Base-by-base conservation (phyloP, 2,797 vertebrate genomes). In the Syndactyla subalaris region DNA sequence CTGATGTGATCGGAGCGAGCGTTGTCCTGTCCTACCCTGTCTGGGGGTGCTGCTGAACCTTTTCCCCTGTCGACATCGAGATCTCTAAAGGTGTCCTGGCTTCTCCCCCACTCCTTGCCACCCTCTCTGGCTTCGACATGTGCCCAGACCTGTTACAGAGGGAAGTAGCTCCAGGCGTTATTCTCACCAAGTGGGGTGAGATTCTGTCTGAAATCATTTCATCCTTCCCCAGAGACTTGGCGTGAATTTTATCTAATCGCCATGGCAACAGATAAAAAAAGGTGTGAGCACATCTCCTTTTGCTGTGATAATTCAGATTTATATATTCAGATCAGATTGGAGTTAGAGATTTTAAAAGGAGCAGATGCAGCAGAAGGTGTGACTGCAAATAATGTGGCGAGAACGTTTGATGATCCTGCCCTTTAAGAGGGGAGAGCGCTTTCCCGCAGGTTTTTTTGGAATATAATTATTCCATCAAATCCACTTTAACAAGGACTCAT, bases 221-320 rank as follows among this genome's bases (percentile, higher is more conserved):
- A 97, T 98, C 98, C 97, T 98, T 98, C 98, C 98, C 98, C 97
- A 98, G 98, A 98, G 99, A 99, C 98, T 98, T 98, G 98, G 98
- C 98, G 98, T 99, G 99, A 99, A 99, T 99, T 99, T 99, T 99
- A 99, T 99, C 98, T 98, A 98, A 99, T 99, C 97, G 97, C 99
- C 99, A 99, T 99, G 98, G 99, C 98, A 99, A 99, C 98, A 98
- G 98, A 98, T 98, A 97, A 98, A 98, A 98, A 98, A 98, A 98
- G 98, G 98, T 98, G 98, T 98, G 98, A 98, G 98, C 97, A 97
- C 97, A 97, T 98, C 97, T 98, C 98, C 96, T 97, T 98, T 97
- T 97, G 97, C 98, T 97, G 98, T 97, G 98, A 98, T 98, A 98
- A 98, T 98, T 98, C 98, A 98, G 98, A 98, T 98, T 98, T 98